Base-by-base conservation (phyloP, 2,113 vertebrate species). In the Alectura lathami region DNA sequence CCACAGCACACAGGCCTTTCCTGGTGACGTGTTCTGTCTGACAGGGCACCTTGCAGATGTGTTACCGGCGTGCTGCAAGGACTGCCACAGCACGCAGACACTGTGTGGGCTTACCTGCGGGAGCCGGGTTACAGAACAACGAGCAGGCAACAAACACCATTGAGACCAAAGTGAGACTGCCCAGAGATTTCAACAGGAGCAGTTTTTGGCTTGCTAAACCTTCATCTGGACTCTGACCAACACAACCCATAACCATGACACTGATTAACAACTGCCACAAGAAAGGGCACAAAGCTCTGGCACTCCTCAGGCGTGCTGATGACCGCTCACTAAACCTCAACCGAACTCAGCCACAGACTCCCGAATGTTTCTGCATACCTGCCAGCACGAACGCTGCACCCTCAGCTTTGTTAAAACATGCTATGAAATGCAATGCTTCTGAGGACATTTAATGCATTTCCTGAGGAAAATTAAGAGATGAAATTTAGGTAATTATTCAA, bases 401-500 rank as follows among this genome's bases (percentile, higher is more conserved):
- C 69, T 54, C 18, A 67, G 76, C 69, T 69, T 17, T 62, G 51
- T 30, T 40, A 38, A 76, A 73, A 69, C 54, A 26, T 7, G 21
- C 54, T 50, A 8, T 42, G 74, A 92, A 82, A 62, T 36, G 17
- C 76, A 88, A 4, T 7, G 11, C 20, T 63, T 78, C 57, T 47
- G 75, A 53, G n/a, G 47, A 36, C 74, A 60, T 13, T 34, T 3
- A 54, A 78, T n/a, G 42, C 66, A 68, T 74, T 94, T 94, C 82
- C 80, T 5, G 9, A 88, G 67, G 57, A 83, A 89, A 79, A 80
- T 40, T 10, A 92, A 85, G 87, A 88, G 21, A 86, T 83, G 38
- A 86, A 86, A 67, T 82, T 11, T 14, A 59, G 64, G 95, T 80
- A 96, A 96, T 96, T 92, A 87, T 96, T 94, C 89, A 96, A 96